Evolutionary conservation across 2,113 vertebrate species (phyloP).

Genomic region (Rhinoderma darwinii): DNA sequence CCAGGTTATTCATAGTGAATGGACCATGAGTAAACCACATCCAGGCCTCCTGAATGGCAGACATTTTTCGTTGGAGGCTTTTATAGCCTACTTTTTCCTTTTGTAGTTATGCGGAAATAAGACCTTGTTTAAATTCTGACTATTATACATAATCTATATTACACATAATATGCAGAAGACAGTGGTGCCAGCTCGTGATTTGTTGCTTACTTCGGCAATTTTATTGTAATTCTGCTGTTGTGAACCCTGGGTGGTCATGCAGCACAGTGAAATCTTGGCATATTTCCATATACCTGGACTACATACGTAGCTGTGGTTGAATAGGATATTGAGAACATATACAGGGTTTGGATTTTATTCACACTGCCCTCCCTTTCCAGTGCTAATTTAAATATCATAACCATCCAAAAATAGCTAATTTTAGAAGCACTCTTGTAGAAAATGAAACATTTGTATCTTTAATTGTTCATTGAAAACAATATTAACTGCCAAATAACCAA

Average conservation of each 20-base stretch:
- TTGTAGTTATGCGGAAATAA: not conserved
- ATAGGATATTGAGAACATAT: not conserved
- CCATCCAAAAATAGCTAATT: conserved; percentile 9
- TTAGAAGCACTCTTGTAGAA: conserved; percentile 14
- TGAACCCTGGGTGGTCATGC: not conserved
- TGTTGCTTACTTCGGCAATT: not conserved
- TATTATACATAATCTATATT: not conserved
- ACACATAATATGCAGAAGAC: no score
- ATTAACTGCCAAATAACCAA: conserved; percentile 17
- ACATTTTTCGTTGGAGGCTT: not conserved
- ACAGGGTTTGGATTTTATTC: not conserved
- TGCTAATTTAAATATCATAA: conserved; percentile 28
- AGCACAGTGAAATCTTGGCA: not conserved
- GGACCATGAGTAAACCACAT: not conserved
- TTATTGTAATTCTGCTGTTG: not conserved
- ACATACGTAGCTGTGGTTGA: not conserved
- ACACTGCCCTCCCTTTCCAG: not conserved
- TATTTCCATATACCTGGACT: not conserved
- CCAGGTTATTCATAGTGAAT: not conserved
- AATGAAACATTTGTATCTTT: conserved; percentile 34
- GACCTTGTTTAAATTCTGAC: not conserved
- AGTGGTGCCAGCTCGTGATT: not conserved
- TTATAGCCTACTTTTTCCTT: not conserved
- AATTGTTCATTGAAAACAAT: conserved; percentile 26
- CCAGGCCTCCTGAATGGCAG: not conserved